Conservation (phyloP, 2,113 vertebrate species). For the Tursiops truncatus region DNA sequence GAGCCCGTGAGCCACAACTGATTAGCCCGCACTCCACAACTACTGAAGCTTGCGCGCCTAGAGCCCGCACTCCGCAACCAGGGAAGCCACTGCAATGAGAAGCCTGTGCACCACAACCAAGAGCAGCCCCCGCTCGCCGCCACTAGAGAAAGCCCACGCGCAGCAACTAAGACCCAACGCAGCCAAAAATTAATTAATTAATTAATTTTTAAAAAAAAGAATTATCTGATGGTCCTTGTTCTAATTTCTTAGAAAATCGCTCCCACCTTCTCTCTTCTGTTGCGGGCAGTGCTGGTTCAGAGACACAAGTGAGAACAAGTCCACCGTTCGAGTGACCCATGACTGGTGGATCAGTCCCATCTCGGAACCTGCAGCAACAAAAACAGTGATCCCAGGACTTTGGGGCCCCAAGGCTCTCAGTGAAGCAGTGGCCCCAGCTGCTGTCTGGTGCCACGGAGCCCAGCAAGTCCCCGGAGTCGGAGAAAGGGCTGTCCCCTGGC, state of each 20-base stretch:
- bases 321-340: not conserved
- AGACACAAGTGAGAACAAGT: not conserved
- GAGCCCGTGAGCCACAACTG: too few relatives aligned
- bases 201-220: not conserved
- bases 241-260: not conserved
- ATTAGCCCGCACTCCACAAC: too few relatives aligned
- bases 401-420: not conserved
- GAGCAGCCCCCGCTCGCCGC: too few relatives aligned
- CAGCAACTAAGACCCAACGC: too few relatives aligned
- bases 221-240: not conserved
- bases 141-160: too few relatives aligned
- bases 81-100: too few relatives aligned
- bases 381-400: not conserved
- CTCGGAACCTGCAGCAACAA: not conserved
- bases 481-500: not conserved
- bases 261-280: not conserved
- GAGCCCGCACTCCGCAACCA: too few relatives aligned
- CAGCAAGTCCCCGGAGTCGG: not conserved
- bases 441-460: not conserved
- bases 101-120: too few relatives aligned
- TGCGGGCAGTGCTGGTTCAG: not conserved
- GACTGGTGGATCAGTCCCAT: not conserved
- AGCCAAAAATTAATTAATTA: too few relatives aligned
- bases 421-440: not conserved
- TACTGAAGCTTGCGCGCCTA: too few relatives aligned